Evolutionary conservation across 1,140 invertebrate species (phyloP), one percentile per base, ranked within the genome.

Genomic region (Cydia amplana): DNA sequence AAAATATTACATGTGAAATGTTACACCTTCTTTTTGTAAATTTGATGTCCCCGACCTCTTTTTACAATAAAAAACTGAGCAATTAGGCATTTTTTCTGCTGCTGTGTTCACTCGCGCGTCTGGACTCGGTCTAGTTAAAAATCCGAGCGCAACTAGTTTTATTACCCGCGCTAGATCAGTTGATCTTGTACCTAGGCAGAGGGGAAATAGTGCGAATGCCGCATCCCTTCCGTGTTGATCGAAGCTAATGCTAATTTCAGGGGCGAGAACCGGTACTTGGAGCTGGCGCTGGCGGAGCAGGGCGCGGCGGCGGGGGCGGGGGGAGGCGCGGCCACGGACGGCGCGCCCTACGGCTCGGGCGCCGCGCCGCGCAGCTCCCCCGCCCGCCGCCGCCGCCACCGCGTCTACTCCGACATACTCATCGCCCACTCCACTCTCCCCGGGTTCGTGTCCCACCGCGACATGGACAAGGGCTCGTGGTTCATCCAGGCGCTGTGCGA

Each of bases 401-500:
- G 93, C 64, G 93, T 94, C 46, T 94, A 93, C 84, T 93, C 93
- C 14, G 95, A 97, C 87, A 95, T 95, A 46, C 85, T 96, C 12
- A 93, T 96, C 43, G 95, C 94, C 46, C 94, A 96, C 89, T 95
- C 96, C 25, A 96, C 95, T 6, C 80, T 95, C 1, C 94, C 95
- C 16, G 94, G 95, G 7, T 93, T 93, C 20, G 55, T 60, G 20
- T 60, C 79, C 90, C 94, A 94, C 83, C 87, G 96, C 28, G 95
- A 96, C 82, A 82, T 72, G 0, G 70, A 81, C 1, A 83, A 81
- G 36, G 96, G 96, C 2, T 95, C 95, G 28, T 96, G 95, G 95
- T 96, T 95, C 77, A 95, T 96, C 36, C 94, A 96, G 80, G 91
- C 94, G 25, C 88, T 97, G 10, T 96, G 95, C 83, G 90, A 95